Base-by-base conservation (phyloP, 1,140 invertebrate species). In the Chymomyza costata region DNA sequence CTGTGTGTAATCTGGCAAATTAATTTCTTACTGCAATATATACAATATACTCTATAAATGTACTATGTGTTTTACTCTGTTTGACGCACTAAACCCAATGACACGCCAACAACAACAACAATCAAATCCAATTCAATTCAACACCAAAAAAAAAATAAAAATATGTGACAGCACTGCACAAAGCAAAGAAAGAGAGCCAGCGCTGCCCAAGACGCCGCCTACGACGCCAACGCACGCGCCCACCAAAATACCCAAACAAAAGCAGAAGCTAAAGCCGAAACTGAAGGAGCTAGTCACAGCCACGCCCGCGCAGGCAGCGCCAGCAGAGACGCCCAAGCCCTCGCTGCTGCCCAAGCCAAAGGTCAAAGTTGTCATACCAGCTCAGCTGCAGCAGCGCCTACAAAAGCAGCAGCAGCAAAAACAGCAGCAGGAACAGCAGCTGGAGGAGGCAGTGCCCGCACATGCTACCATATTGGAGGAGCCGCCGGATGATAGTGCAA, bases 281-380 rank as follows among this genome's bases (percentile, higher is more conserved):
- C 19, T 40, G 16, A 39, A 39, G 17, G 11, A 39, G 17, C 31
- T 16, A 7, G 13, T 57, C 32, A 57, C 57, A 40, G 32, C 21
- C 52, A 65, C 57, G 43, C 45, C 58, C 50, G 48, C 43, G 11
- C 15, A 60, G 37, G 28, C 57, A 35, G 17, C 53, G 43, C 43
- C 34, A 28, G 30, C 37, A 35, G 71, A 82, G 38, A 25, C 54
- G 13, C 60, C 71, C 43, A 85, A 85, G 57, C 83, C 83, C 11
- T 85, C 83, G 28, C 54, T 85, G 58, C 46, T 85, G 59, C 83
- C 83, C 15, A 85, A 85, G 68, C 83, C 83, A 64, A 85, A 84
- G 78, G 80, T 85, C 59, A 85, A 83, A 73, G 80, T 85, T 32
- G 63, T 83, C 8, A 65, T 84, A n/a, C 82, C 82, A 45, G 69